Base-by-base conservation (phyloP, 2,888 invertebrate genomes). In the Orthosia gothica region DNA sequence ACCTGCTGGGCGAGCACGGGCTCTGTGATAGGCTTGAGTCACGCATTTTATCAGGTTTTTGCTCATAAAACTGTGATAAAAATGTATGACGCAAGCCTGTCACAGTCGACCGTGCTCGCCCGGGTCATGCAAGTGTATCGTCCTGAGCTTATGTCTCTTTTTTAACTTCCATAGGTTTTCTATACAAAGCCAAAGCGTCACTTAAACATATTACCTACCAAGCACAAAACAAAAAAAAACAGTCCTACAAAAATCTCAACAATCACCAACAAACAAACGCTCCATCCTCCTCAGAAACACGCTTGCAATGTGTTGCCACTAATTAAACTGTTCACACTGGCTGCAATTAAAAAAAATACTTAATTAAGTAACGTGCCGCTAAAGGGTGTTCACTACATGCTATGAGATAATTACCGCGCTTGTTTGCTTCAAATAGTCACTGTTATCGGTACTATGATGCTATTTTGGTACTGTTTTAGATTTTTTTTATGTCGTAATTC, bases 281-380 rank as follows among this genome's bases (percentile, higher is more conserved):
- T 50, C 11, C 5, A n/a, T 40, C 4, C 49, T 47, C 15, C 16
- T 12, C 54, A 80, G 81, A 55, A 82, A 62, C 62, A 59, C 16
- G 64, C 66, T 77, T 79, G 77, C 74, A 74, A 67, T 72, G 78
- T 70, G 81, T 82, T 82, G 76, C 73, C 83, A 81, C 82, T 90
- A 90, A 91, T 90, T 87, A 85, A 88, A 87, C 85, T 80, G 87
- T 90, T 84, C 87, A 77, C 81, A 74, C 84, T 66, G 58, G 16
- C 54, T 45, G 64, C 55, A 63, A 74, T 75, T 66, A n/a, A 80
- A 76, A n/a, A 78, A 88, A 85, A 87, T 86, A 83, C 72, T 84
- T 84, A 88, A 89, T 88, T 81, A 84, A 84, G 70, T 68, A 57
- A 49, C 26, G 23, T 32, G 16, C 64, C 68, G 45, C 68, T 78